Percentiles rank a stretch among this genome's conserved stretches.
phyloP scores from a whole-genome alignment of 2,797 vertebrate genomes.

The Sebastes baramenuke region DNA sequence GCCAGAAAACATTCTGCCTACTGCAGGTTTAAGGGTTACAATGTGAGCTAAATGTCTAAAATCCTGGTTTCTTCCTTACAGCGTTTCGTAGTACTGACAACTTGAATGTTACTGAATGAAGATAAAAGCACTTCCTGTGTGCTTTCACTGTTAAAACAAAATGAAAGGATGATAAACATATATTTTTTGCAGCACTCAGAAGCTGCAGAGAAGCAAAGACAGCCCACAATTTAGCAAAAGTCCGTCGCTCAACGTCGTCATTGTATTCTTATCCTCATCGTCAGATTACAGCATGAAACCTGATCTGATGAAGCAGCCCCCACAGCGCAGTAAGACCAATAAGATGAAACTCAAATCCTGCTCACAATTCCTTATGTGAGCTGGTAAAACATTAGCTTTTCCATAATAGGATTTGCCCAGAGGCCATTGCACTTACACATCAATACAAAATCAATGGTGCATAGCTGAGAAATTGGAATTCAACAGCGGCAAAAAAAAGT shows the following conservation, averaged over 20 bases:
- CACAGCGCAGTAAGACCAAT: slow-evolving; percentile 26
- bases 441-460: slow-evolving; percentile 64
- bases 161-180: not conserved
- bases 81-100: not conserved
- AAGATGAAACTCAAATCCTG: slow-evolving; percentile 56
- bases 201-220: not conserved
- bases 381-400: slow-evolving; percentile 68
- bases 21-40: not conserved
- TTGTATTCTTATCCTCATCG: slow-evolving; percentile 20
- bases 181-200: not conserved
- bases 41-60: not conserved
- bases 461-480: slow-evolving; percentile 50
- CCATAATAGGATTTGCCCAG: slow-evolving; percentile 53
- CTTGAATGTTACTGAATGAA: not conserved
- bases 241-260: slow-evolving; percentile 7
- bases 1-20: too few relatives aligned
- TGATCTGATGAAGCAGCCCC: slow-evolving; percentile 42
- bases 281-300: slow-evolving; percentile 52
- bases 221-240: not conserved
- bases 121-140: not conserved
- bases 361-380: slow-evolving; percentile 37
- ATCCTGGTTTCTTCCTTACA: not conserved
- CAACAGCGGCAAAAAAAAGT: slow-evolving; percentile 18
- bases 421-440: slow-evolving; percentile 59
- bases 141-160: not conserved